Evolutionary conservation across 53 echinoderm and acorn worm genomes (phyloP).

Genomic region (Mesocentrotus franciscanus): DNA sequence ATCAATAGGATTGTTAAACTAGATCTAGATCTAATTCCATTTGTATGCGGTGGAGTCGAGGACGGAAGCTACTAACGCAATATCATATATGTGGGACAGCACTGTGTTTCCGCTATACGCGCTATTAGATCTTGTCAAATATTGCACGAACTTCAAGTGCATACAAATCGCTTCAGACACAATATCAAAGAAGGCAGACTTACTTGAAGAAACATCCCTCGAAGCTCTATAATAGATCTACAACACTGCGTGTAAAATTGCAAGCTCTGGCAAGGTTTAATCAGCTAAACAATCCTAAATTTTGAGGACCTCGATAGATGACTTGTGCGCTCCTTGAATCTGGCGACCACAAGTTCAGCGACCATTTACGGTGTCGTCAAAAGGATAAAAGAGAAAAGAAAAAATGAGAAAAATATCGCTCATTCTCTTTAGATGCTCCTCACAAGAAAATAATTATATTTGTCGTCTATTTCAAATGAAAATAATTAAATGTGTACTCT

Average conservation of each 20-base stretch:
- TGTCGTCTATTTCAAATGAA: too few relatives aligned
- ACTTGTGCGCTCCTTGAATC: too few relatives aligned
- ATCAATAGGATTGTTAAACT: too few relatives aligned
- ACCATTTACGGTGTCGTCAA: too few relatives aligned
- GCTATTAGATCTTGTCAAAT: background rate
- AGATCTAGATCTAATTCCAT: too few relatives aligned
- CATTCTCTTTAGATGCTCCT: too few relatives aligned
- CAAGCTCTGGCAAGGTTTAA: background rate
- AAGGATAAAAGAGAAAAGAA: too few relatives aligned
- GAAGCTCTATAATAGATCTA: background rate
- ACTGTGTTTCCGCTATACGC: background rate
- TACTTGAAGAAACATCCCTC: constrained; percentile 4
- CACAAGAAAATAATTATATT: too few relatives aligned
- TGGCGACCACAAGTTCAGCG: too few relatives aligned
- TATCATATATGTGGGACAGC: constrained; percentile 11
- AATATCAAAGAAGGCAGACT: background rate
- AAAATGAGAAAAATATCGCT: too few relatives aligned
- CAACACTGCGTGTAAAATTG: background rate
- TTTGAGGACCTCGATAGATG: background rate
- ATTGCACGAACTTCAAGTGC: background rate
- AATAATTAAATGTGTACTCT: too few relatives aligned
- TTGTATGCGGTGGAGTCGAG: background rate
- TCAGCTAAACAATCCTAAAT: background rate
- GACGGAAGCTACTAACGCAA: constrained; percentile 42
- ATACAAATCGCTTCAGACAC: background rate